phyloP scores from a whole-genome alignment of 1,140 invertebrate species.

The Papilio machaon region DNA sequence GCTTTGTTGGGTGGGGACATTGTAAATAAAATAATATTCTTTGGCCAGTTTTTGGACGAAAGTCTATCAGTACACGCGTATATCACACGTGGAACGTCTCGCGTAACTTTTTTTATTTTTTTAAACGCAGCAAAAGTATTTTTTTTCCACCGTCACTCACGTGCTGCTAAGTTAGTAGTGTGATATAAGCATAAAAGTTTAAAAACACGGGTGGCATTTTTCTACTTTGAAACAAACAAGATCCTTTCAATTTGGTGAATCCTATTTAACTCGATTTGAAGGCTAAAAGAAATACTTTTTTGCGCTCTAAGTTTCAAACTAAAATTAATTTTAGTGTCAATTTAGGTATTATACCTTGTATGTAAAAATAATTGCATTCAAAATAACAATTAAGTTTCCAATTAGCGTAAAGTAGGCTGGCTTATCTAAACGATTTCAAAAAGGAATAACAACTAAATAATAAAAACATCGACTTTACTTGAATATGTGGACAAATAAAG shows the following conservation, averaged over 20 bases:
- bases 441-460: neutral
- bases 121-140: neutral
- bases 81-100: neutral
- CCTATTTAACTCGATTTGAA: neutral
- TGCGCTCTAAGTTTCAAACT: no score
- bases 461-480: neutral
- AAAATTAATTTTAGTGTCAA: no score
- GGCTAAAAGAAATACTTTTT: neutral
- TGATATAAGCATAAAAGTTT: neutral
- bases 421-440: neutral
- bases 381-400: neutral
- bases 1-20: conserved; percentile 11
- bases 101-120: neutral
- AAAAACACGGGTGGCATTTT: neutral
- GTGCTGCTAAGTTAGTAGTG: neutral
- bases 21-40: conserved; percentile 1
- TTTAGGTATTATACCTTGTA: no score
- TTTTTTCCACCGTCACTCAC: neutral
- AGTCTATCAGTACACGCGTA: neutral
- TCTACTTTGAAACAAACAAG: neutral
- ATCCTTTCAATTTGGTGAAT: neutral
- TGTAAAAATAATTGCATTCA: no score
- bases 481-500: neutral
- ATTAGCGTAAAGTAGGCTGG: neutral
- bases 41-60: conserved; percentile 13